Percentiles rank a stretch among this genome's conserved stretches.
phyloP scores from a whole-genome alignment of 2,113 vertebrate genomes.

The Tauraco erythrolophus region DNA sequence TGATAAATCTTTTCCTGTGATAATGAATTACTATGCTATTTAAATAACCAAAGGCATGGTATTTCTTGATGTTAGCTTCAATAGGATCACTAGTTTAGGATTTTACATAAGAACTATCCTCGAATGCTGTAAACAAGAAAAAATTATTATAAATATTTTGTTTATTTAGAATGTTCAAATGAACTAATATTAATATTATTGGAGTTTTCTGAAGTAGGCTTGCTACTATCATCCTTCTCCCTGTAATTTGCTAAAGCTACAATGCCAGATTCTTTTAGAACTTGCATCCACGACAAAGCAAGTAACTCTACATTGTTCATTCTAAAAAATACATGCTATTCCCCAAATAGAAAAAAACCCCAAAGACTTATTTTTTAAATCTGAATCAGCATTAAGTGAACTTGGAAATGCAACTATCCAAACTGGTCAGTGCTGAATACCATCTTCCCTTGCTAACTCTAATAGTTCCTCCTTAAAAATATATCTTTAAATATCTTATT shows the following conservation, averaged over 20 bases:
- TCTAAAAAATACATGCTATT: neutral
- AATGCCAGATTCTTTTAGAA: neutral
- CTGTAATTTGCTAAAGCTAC: neutral
- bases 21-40: neutral
- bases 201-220: neutral
- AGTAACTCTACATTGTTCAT: neutral
- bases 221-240: neutral
- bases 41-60: neutral
- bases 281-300: accelerated
- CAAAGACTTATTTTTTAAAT: neutral
- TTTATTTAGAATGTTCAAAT: neutral
- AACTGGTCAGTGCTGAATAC: neutral
- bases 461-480: neutral
- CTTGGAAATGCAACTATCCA: neutral
- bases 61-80: neutral
- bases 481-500: neutral
- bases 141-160: neutral
- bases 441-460: neutral
- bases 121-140: neutral
- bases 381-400: neutral
- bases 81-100: neutral
- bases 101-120: neutral
- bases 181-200: neutral
- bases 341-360: neutral
- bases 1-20: neutral